Percentiles rank a stretch among this genome's conserved stretches.
These are phyloP conservation scores for Metacarcinus magister DNA, from an alignment of 2,888 invertebrate species.

Conservation along the genomic window DNA sequence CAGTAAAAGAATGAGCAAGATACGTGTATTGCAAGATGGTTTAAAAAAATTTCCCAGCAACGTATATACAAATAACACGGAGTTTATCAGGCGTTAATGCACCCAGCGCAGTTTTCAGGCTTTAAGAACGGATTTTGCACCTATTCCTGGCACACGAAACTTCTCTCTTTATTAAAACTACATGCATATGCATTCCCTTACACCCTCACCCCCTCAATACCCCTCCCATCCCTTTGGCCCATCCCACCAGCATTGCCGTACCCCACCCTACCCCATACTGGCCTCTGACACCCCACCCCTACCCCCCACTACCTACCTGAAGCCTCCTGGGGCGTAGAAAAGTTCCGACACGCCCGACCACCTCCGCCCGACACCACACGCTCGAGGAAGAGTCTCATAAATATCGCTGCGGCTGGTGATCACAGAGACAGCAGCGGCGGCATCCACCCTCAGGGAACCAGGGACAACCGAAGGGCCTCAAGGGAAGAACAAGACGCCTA, in stretches of 20 bases:
- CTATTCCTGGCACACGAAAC: background rate
- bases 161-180: constrained; percentile 4
- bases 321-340: background rate
- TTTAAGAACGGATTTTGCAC: background rate
- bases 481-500: background rate
- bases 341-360: background rate
- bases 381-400: background rate
- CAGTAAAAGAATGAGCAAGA: background rate
- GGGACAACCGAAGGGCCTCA: background rate
- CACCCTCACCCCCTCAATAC: background rate
- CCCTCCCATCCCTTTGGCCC: background rate
- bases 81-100: constrained; percentile 7
- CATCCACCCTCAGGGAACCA: background rate
- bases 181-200: background rate
- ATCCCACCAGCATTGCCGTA: background rate
- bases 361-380: background rate
- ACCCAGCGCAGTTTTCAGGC: background rate
- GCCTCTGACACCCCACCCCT: background rate
- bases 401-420: background rate
- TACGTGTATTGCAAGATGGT: background rate
- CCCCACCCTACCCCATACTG: background rate
- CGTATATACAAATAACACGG: background rate
- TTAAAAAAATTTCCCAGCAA: background rate
- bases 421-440: background rate
- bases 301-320: background rate